Percentiles rank a stretch among this genome's conserved stretches.
These are phyloP conservation scores for Hypomesus transpacificus DNA, from an alignment of 2,113 vertebrate species.

Conservation along the genomic window DNA sequence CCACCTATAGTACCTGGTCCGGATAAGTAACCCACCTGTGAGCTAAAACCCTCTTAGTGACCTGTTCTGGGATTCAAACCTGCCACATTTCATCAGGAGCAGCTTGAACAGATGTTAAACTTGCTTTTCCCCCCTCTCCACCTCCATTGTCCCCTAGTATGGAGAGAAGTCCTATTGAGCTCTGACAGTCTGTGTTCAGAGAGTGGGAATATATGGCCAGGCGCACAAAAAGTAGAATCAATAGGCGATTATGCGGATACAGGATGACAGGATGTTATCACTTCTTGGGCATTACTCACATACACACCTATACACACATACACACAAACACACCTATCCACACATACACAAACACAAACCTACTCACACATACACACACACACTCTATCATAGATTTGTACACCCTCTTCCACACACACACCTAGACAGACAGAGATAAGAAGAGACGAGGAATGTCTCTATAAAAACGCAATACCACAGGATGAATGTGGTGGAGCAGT, in stretches of 20 bases:
- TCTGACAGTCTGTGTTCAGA: conserved; percentile 24
- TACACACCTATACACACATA: too few species aligned
- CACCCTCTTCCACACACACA: background rate
- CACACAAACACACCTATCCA: background rate
- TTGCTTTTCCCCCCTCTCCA: background rate
- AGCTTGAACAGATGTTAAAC: too few species aligned
- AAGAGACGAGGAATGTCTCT: conserved; percentile 19
- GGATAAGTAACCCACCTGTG: too few species aligned
- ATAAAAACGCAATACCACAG: conserved; percentile 28
- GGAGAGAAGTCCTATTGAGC: conserved; percentile 23
- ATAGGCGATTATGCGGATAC: conserved; percentile 53
- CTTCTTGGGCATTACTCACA: conserved; percentile 15
- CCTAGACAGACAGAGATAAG: conserved; percentile 29
- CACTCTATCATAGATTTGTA: background rate
- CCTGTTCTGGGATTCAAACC: too few species aligned
- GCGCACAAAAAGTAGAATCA: conserved; percentile 54
- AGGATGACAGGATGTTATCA: conserved; percentile 50
- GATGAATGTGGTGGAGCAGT: conserved; percentile 22
- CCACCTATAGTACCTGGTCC: too few species aligned
- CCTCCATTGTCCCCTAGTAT: conserved; percentile 5
- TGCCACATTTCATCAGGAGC: too few species aligned
- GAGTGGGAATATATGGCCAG: conserved; percentile 44
- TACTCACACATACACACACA: conserved; percentile 30
- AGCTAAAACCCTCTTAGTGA: too few species aligned
- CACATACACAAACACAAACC: conserved; percentile 29